Conservation (phyloP, 2,113 vertebrate genomes). For the Steatornis caripensis region DNA sequence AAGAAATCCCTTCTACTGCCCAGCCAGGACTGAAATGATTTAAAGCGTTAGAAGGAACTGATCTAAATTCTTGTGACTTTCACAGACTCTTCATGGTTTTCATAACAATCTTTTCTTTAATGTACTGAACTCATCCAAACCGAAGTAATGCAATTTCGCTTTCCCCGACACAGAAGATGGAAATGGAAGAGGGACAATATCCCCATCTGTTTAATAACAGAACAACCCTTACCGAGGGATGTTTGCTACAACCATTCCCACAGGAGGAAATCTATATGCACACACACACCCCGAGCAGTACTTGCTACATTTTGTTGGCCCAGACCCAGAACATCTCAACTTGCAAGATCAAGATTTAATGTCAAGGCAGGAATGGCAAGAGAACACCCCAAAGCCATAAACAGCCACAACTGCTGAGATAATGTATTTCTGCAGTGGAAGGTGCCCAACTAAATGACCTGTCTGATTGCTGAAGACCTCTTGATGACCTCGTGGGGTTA, state of each 20-base stretch:
- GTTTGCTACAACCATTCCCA: background rate
- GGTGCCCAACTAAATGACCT: background rate
- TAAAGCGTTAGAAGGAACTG: background rate
- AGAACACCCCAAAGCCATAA: background rate
- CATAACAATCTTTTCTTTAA: background rate
- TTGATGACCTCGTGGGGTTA: background rate
- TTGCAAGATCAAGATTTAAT: background rate
- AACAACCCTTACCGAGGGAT: background rate
- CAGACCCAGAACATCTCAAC: background rate
- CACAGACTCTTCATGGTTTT: background rate
- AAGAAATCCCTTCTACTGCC: background rate
- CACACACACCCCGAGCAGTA: background rate
- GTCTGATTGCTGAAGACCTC: background rate
- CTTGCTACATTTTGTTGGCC: background rate
- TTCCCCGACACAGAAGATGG: background rate
- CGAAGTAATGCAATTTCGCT: background rate
- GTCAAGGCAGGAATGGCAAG: background rate
- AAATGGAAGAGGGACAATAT: background rate
- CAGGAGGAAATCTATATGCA: background rate
- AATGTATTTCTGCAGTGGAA: background rate
- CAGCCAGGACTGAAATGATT: background rate
- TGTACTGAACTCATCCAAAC: background rate
- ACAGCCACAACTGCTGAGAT: background rate
- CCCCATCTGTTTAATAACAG: slow-evolving; percentile 17
- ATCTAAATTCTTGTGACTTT: background rate